Evolutionary conservation across 2,888 invertebrate species (phyloP).

Genomic region (Microctonus aethiopoides): DNA sequence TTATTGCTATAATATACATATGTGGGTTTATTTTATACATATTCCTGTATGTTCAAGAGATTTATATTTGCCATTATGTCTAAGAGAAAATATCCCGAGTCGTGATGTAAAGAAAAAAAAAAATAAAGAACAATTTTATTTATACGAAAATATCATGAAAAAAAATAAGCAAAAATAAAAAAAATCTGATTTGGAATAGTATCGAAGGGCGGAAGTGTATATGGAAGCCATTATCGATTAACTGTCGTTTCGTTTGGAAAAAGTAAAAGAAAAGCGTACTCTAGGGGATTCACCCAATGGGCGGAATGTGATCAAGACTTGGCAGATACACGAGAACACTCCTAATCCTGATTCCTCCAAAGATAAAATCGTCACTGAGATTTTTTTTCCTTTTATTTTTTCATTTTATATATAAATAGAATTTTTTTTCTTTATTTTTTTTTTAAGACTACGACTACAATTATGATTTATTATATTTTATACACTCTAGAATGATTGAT

Average conservation of each 20-base stretch:
- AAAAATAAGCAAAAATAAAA: constrained; percentile 13
- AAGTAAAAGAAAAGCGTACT: constrained; percentile 64
- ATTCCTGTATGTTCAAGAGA: no score
- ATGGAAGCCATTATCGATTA: constrained; percentile 60
- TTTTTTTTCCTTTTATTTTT: not conserved
- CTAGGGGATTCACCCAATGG: constrained; percentile 53
- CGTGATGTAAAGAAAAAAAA: not conserved
- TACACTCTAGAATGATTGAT: no score
- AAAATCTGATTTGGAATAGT: constrained; percentile 12
- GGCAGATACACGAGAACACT: constrained; percentile 64
- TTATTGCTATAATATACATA: not conserved
- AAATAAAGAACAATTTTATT: not conserved
- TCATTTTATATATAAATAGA: not conserved
- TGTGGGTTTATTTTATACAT: no score
- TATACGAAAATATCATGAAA: not conserved
- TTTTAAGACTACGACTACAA: not conserved
- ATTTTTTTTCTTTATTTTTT: not conserved
- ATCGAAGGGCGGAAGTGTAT: constrained; percentile 11
- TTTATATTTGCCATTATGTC: no score
- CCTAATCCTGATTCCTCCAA: constrained; percentile 53
- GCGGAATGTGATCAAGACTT: constrained; percentile 53
- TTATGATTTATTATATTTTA: not conserved
- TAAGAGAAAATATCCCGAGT: not conserved
- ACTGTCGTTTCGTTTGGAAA: constrained; percentile 63
- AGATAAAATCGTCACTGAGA: constrained; percentile 18